phyloP scores from a whole-genome alignment of 2,113 vertebrate genomes.

The Syngnathus scovelli region DNA sequence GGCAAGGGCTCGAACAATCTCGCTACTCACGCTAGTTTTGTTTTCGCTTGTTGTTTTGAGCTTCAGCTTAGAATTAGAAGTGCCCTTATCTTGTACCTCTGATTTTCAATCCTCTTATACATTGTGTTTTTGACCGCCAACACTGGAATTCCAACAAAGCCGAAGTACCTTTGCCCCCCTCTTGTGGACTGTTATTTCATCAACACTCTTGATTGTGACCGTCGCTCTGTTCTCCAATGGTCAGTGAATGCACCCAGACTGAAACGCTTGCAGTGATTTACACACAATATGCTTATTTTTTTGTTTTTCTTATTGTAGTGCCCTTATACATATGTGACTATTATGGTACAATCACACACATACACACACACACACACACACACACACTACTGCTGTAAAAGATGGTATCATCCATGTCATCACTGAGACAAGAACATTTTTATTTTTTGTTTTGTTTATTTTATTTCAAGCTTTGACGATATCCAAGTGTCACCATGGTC shows the following conservation, averaged over 20 bases:
- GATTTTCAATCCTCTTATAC: slow-evolving; percentile 21
- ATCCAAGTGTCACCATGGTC: slow-evolving; percentile 80
- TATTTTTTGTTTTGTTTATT: slow-evolving; percentile 63
- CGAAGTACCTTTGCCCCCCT: slow-evolving; percentile 57
- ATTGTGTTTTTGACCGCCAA: slow-evolving; percentile 34
- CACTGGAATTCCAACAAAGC: slow-evolving; percentile 60
- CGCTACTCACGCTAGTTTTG: slow-evolving; percentile 13
- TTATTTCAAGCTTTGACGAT: slow-evolving; percentile 82
- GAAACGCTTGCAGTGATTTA: slow-evolving; percentile 15
- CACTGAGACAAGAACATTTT: slow-evolving; percentile 76
- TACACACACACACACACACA: not conserved
- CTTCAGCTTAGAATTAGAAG: slow-evolving; percentile 65
- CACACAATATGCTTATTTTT: not conserved
- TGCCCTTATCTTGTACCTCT: slow-evolving; percentile 70
- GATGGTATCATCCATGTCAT: slow-evolving; percentile 75
- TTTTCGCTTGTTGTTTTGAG: not conserved
- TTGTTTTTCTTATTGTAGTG: slow-evolving; percentile 37
- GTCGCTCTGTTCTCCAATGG: slow-evolving; percentile 49
- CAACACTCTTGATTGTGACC: slow-evolving; percentile 34
- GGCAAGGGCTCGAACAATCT: not conserved
- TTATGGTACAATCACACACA: slow-evolving; percentile 2
- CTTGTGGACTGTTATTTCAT: slow-evolving; percentile 52
- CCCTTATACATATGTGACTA: slow-evolving; percentile 52
- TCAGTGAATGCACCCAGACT: slow-evolving; percentile 38
- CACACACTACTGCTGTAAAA: slow-evolving; percentile 79